phyloP scores from a whole-genome alignment of 2,797 vertebrate genomes.

The Epinephelus coioides region DNA sequence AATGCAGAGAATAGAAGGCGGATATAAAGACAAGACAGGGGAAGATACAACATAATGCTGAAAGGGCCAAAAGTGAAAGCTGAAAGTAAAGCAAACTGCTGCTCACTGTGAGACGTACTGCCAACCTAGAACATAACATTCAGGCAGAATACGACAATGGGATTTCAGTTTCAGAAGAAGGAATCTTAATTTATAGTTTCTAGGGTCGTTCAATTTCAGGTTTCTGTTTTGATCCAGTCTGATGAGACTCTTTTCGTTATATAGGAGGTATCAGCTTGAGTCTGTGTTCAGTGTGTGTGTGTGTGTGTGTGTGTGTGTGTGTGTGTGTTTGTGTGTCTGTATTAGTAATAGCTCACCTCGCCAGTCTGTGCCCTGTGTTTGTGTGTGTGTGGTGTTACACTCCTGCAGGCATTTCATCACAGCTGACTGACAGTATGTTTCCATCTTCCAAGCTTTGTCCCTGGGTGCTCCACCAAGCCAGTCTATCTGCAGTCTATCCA shows the following conservation, averaged over 20 bases:
- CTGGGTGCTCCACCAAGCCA: conserved; percentile 51
- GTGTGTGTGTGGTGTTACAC: conserved; percentile 31
- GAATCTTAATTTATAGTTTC: conserved; percentile 2
- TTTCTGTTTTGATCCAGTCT: conserved; percentile 3
- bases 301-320: background rate
- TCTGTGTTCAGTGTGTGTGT: conserved; percentile 8
- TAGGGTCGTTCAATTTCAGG: conserved; percentile 4
- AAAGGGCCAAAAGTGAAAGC: background rate
- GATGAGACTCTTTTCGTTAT: background rate
- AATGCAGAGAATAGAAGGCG: background rate
- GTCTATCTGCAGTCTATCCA: conserved; percentile 43
- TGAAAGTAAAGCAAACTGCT: conserved; percentile 11
- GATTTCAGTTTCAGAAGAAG: background rate
- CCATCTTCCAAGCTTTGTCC: conserved; percentile 66
- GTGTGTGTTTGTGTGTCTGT: conserved; percentile 3
- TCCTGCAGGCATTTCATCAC: conserved; percentile 71
- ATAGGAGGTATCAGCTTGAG: background rate
- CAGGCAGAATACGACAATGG: background rate
- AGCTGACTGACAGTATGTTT: conserved; percentile 70
- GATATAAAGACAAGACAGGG: background rate
- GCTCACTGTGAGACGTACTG: background rate
- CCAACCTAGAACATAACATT: background rate
- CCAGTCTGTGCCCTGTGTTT: conserved; percentile 24
- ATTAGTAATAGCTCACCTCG: conserved; percentile 25
- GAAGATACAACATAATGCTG: background rate